Evolutionary conservation across 2,888 invertebrate genomes (phyloP).

Genomic region (Diarsia mendica): DNA sequence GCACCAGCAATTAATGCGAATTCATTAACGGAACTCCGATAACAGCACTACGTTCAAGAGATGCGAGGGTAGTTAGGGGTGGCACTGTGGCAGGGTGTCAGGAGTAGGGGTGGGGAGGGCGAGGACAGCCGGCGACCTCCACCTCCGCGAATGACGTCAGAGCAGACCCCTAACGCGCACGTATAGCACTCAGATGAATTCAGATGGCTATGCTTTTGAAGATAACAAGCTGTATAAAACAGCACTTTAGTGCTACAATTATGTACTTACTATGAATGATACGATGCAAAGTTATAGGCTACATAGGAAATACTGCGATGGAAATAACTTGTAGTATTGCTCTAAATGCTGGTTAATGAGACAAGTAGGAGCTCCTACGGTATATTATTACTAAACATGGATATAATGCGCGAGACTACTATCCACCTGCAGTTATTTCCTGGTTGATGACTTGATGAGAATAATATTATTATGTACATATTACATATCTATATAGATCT

Average conservation of each 20-base stretch:
- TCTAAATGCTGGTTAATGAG: constrained; percentile 19
- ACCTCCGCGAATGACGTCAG: constrained; percentile 73
- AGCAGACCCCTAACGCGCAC: constrained; percentile 60
- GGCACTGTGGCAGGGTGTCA: constrained; percentile 42
- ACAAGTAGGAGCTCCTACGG: background rate
- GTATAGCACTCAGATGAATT: constrained; percentile 59
- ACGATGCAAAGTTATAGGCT: constrained; percentile 11
- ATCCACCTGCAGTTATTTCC: constrained; percentile 24
- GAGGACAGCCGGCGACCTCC: constrained; percentile 52
- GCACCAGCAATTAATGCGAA: constrained; percentile 68
- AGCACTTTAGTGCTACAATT: constrained; percentile 24
- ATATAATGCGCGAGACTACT: constrained; percentile 15
- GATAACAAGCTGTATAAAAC: constrained; percentile 49
- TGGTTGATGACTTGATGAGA: constrained; percentile 26
- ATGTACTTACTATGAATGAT: constrained; percentile 14
- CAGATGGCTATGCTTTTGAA: constrained; percentile 43
- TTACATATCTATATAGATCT: background rate
- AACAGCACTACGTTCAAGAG: constrained; percentile 66
- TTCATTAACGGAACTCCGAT: constrained; percentile 70
- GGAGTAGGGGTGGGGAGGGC: constrained; percentile 24
- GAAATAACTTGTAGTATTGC: constrained; percentile 38
- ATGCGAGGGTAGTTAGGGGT: constrained; percentile 56
- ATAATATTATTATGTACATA: constrained; percentile 4
- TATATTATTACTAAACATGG: constrained; percentile 26
- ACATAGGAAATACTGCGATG: constrained; percentile 29